Percentiles rank a stretch among this genome's conserved stretches.
Evolutionary conservation across 2,888 invertebrate genomes (phyloP).

Genomic region (Eubasilissa splendida): DNA sequence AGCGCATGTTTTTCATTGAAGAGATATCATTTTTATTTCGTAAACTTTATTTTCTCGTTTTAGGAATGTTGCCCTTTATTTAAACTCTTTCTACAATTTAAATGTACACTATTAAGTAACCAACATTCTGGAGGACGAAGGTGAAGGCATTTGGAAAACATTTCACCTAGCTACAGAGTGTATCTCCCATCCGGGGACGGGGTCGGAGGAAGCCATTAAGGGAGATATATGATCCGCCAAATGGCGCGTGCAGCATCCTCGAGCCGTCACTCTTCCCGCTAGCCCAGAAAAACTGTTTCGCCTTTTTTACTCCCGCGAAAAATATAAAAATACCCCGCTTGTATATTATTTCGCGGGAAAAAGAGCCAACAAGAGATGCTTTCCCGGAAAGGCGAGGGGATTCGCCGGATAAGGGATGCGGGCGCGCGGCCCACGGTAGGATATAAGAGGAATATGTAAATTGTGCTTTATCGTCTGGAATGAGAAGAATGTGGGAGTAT

Average conservation of each 20-base stretch:
- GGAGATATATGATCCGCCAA: slow-evolving; percentile 52
- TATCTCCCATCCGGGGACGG: neutral
- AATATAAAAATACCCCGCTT: slow-evolving; percentile 22
- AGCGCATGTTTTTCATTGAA: no score
- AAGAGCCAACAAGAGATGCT: slow-evolving; percentile 17
- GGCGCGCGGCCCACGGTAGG: neutral
- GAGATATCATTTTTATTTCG: no score
- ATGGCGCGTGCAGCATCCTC: slow-evolving; percentile 52
- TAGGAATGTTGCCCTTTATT: no score
- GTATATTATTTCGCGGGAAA: slow-evolving; percentile 15
- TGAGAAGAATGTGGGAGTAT: neutral
- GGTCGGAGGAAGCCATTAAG: slow-evolving; percentile 50
- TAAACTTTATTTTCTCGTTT: no score
- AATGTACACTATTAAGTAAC: neutral
- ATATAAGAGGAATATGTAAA: slow-evolving; percentile 20
- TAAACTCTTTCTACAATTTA: neutral
- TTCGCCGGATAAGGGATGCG: slow-evolving; percentile 25
- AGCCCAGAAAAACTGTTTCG: slow-evolving; percentile 41
- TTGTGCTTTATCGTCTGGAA: slow-evolving; percentile 33
- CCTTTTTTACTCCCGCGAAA: slow-evolving; percentile 27
- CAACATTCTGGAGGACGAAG: neutral
- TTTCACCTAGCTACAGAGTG: neutral
- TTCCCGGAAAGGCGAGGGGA: slow-evolving; percentile 19
- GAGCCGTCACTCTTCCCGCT: slow-evolving; percentile 24
- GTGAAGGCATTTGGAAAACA: slow-evolving; percentile 6